Evolutionary conservation across 2,888 invertebrate genomes (phyloP).

Genomic region (Bedellia somnulentella): DNA sequence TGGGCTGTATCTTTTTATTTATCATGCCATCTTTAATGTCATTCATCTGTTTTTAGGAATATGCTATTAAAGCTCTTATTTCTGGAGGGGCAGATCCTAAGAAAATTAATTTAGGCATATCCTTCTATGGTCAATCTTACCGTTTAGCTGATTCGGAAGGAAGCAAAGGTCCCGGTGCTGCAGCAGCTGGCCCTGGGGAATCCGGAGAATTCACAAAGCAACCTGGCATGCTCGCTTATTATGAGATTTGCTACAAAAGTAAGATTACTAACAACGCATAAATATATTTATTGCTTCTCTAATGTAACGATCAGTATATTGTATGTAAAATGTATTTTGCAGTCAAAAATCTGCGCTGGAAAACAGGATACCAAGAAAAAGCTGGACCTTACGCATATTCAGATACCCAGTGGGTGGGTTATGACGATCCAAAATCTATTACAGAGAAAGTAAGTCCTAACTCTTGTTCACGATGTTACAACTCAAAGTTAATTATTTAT

Average conservation of each 20-base stretch:
- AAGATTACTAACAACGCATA: conserved; percentile 5
- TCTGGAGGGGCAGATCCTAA: conserved; percentile 73
- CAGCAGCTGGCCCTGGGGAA: conserved; percentile 73
- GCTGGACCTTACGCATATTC: conserved; percentile 78
- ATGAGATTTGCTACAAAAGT: conserved; percentile 78
- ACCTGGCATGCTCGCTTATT: conserved; percentile 86
- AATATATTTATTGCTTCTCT: not conserved
- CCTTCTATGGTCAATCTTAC: conserved; percentile 88
- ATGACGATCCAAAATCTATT: conserved; percentile 79
- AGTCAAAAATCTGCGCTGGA: conserved; percentile 71
- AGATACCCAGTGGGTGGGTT: conserved; percentile 88
- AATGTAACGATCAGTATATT: not conserved
- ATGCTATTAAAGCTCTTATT: conserved; percentile 75
- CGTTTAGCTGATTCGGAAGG: conserved; percentile 55
- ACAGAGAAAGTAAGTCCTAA: conserved; percentile 63
- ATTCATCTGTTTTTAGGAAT: conserved; percentile 76
- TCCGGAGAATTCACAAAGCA: conserved; percentile 82
- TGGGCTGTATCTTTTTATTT: too few relatives aligned
- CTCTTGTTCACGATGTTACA: conserved; percentile 1
- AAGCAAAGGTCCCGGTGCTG: conserved; percentile 57
- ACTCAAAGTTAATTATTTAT: not conserved
- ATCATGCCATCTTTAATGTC: too few relatives aligned
- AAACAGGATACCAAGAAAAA: conserved; percentile 58
- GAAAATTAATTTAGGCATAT: conserved; percentile 79
- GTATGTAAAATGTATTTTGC: conserved; percentile 12